Evolutionary conservation across 2,113 vertebrate genomes (phyloP).

Genomic region (Aleadryas rufinucha): DNA sequence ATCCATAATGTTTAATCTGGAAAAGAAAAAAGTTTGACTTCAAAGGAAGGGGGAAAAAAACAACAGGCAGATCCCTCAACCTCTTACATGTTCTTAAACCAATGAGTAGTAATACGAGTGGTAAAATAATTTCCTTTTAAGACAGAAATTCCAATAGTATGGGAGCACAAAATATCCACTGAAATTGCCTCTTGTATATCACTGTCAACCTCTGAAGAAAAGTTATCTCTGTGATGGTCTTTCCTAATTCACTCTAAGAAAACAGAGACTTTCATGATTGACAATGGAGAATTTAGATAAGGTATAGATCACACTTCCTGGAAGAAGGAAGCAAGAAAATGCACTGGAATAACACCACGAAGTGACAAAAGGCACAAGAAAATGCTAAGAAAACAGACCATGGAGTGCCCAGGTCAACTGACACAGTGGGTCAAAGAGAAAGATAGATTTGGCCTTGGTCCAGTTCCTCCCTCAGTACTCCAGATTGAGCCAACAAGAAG

Average conservation of each 20-base stretch:
- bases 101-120: background rate
- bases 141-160: background rate
- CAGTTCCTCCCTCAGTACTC: background rate
- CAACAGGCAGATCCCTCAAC: background rate
- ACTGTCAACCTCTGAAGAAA: background rate
- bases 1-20: background rate
- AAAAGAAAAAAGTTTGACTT: background rate
- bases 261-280: background rate
- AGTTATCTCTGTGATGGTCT: background rate
- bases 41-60: background rate
- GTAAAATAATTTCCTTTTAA: background rate
- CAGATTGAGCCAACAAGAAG: background rate
- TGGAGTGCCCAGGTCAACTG: background rate
- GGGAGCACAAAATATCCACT: background rate
- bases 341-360: background rate
- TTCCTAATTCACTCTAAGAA: background rate
- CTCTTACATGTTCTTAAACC: background rate
- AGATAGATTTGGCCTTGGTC: background rate
- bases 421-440: background rate
- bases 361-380: background rate
- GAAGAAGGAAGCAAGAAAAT: background rate
- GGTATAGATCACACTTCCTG: background rate
- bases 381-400: background rate
- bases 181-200: background rate
- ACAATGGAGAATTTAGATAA: background rate